These are phyloP conservation scores for Antigone vipio DNA, from an alignment of 2,113 vertebrate genomes.

Conservation along the genomic window DNA sequence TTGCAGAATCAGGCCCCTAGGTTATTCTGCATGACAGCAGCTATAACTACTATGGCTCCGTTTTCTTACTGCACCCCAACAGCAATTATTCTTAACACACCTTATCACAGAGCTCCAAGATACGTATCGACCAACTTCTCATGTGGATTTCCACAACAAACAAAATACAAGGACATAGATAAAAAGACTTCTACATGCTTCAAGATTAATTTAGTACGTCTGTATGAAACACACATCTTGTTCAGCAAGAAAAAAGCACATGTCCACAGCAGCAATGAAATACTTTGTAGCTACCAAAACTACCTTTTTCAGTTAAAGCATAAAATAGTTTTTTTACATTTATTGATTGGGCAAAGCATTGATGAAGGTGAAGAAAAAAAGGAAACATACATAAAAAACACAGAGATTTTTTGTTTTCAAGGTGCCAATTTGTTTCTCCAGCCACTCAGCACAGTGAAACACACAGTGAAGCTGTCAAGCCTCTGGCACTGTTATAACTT, in stretches of 20 bases:
- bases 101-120: not conserved
- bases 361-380: not conserved
- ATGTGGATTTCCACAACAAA: not conserved
- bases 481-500: not conserved
- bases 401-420: not conserved
- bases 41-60: not conserved
- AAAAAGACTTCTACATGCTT: not conserved
- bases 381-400: not conserved
- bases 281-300: not conserved
- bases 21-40: not conserved
- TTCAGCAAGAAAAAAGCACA: slow-evolving; percentile 20
- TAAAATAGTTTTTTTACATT: not conserved
- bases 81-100: not conserved
- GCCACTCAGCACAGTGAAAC: not conserved
- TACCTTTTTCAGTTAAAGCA: not conserved
- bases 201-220: not conserved
- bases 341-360: not conserved
- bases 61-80: not conserved
- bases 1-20: not conserved
- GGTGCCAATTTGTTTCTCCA: not conserved
- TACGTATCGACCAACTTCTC: not conserved
- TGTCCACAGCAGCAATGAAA: not conserved
- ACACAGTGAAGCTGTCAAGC: not conserved
- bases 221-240: not conserved
- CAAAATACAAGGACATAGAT: not conserved